Evolutionary conservation across 2,888 invertebrate genomes (phyloP).

Genomic region (Pardosa pseudoannulata): DNA sequence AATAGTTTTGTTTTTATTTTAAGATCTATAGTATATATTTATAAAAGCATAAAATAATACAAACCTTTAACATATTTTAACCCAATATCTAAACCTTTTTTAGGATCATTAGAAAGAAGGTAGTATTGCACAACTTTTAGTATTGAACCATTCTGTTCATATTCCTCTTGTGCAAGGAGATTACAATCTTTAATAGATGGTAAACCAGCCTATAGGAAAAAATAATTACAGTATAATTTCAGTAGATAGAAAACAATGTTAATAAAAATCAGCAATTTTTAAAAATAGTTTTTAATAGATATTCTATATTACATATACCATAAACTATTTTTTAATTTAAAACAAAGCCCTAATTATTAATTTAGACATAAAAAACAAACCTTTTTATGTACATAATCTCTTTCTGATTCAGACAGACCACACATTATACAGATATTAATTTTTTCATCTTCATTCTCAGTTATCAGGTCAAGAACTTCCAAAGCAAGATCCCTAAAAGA

Average conservation of each 20-base stretch:
- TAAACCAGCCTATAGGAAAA: constrained; percentile 74
- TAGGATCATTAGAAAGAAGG: constrained; percentile 76
- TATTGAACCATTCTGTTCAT: constrained; percentile 48
- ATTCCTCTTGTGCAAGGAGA: constrained; percentile 75
- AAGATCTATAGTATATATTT: no score
- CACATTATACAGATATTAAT: constrained; percentile 77
- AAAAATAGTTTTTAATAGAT: no score
- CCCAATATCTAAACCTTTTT: constrained; percentile 76
- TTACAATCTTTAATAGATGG: constrained; percentile 76
- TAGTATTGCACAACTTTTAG: constrained; percentile 76
- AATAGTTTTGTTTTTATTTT: no score
- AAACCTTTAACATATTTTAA: constrained; percentile 76
- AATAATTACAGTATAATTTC: no score
- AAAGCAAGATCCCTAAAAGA: constrained; percentile 77
- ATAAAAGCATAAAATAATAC: constrained; percentile 26
- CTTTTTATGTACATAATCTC: constrained; percentile 76
- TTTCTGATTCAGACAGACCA: constrained; percentile 76
- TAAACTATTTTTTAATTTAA: no score
- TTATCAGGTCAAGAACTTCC: constrained; percentile 76
- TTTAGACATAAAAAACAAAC: no score
- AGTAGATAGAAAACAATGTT: no score
- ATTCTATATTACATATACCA: no score
- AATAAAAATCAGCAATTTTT: no score
- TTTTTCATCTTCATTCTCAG: constrained; percentile 75
- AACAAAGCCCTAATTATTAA: no score